Evolutionary conservation across 1,140 invertebrate species (phyloP), one percentile per base, ranked within the genome.

Genomic region (Pseudachorutes palmiensis): DNA sequence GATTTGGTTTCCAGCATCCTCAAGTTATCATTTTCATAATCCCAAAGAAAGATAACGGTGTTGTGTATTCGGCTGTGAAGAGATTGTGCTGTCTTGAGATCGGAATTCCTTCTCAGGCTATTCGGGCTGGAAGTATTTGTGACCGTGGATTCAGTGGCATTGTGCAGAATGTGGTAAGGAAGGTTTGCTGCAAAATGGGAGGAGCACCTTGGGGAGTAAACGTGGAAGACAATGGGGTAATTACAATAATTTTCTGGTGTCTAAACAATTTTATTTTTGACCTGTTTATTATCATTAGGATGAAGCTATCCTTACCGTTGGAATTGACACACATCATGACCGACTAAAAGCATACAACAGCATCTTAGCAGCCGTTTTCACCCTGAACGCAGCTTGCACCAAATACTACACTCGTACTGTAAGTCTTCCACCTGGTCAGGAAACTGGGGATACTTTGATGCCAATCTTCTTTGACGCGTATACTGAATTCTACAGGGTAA

Each of bases 151-250:
- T 92, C 29, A 85, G 87, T 1, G 82, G 85, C 5, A 85, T 97
- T 31, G 85, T 87, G 0, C 89, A 92, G 76, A 97, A 97, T 80
- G 91, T 98, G 62, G 83, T 88, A 0, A 77, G 97, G 22, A 94
- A 98, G 81, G 94, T 98, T 51, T 96, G 94, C 76, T 94, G 92
- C 75, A 98, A 98, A 81, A 77, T 97, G 2, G 95, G 95, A 28
- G 95, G 95, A 3, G 87, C 90, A 1, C 77, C 96, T 5, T 98
- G 95, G 94, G 81, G 83, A 1, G 79, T 97, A 78, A 83, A 49
- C 89, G 94, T 67, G 93, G 84, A 5, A 55, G 51, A n/a, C 5
- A 22, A 24, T 26, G 51, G 24, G 51, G 51, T 24, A 12, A 19
- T 12, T 12, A 26, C 3, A 55, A 55, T 87, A 80, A 81, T 58